These are phyloP conservation scores for Cyclura pinguis DNA, from an alignment of 2,797 vertebrate species.

Conservation along the genomic window DNA sequence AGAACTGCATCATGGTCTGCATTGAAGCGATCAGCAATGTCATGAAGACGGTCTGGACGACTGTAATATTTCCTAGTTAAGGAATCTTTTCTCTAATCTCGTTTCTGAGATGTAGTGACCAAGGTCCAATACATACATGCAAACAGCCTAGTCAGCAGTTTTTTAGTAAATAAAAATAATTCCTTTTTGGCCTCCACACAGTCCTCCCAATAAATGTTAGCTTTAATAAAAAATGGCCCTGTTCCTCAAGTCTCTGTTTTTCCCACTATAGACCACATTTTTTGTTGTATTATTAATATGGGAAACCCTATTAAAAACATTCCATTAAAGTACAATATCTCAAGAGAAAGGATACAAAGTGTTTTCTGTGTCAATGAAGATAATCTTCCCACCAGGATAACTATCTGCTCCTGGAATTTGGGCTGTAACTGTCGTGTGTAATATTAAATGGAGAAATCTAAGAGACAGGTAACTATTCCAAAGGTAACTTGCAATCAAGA, in stretches of 20 bases:
- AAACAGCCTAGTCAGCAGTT: not conserved
- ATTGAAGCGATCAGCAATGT: conserved; percentile 94
- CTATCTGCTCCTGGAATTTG: conserved; percentile 92
- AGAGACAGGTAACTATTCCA: conserved; percentile 10
- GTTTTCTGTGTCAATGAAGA: conserved; percentile 98
- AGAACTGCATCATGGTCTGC: conserved; percentile 96
- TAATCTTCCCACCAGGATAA: conserved; percentile 95
- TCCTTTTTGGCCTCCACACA: too few species aligned
- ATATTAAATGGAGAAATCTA: conserved; percentile 55
- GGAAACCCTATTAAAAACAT: conserved; percentile 33
- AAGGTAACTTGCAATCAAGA: not conserved
- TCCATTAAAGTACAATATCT: conserved; percentile 39
- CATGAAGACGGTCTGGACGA: conserved; percentile 94
- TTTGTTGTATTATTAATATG: not conserved
- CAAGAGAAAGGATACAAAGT: conserved; percentile 93
- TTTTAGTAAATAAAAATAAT: too few species aligned
- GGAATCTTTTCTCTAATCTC: conserved; percentile 57
- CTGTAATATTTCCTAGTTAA: conserved; percentile 81
- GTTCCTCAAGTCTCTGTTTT: conserved; percentile 30
- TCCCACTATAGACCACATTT: conserved; percentile 4
- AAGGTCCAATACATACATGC: conserved; percentile 22
- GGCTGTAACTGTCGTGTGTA: conserved; percentile 86
- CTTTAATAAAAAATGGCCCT: conserved; percentile 1
- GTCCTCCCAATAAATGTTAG: conserved; percentile 2
- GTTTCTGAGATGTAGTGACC: conserved; percentile 3